Conservation (phyloP, 2,888 invertebrate species). For the Netelia inedita region DNA sequence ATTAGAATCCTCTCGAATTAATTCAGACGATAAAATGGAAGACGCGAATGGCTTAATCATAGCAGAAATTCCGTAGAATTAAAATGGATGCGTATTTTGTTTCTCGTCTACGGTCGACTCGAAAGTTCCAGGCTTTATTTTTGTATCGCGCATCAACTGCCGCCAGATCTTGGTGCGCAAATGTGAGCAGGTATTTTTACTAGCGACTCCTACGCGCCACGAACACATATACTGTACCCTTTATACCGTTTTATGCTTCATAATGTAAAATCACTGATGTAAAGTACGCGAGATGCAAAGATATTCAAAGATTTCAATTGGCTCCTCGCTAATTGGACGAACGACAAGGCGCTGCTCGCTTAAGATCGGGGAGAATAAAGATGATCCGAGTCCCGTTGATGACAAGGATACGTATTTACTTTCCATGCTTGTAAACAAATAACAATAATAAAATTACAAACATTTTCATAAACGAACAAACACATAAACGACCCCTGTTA, state of each 20-base stretch:
- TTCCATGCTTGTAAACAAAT: not conserved
- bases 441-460: too few species aligned
- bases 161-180: constrained; percentile 9
- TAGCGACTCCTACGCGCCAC: not conserved
- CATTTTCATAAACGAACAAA: too few species aligned
- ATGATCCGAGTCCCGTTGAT: not conserved
- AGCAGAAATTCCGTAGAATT: constrained; percentile 4
- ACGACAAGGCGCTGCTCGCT: constrained; percentile 19
- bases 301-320: constrained; percentile 50
- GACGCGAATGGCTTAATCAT: constrained; percentile 49
- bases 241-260: constrained; percentile 4
- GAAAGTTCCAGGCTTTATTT: constrained; percentile 20
- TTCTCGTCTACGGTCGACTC: constrained; percentile 43
- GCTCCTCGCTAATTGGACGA: constrained; percentile 57
- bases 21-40: constrained; percentile 32
- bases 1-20: constrained; percentile 23
- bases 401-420: not conserved
- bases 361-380: not conserved
- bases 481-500: too few species aligned
- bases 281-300: constrained; percentile 24
- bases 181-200: constrained; percentile 5
- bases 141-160: not conserved
- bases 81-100: too few species aligned
- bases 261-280: constrained; percentile 45
- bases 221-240: constrained; percentile 12